Evolutionary conservation across 2,888 invertebrate genomes (phyloP).

Genomic region (Drosophila rellima): DNA sequence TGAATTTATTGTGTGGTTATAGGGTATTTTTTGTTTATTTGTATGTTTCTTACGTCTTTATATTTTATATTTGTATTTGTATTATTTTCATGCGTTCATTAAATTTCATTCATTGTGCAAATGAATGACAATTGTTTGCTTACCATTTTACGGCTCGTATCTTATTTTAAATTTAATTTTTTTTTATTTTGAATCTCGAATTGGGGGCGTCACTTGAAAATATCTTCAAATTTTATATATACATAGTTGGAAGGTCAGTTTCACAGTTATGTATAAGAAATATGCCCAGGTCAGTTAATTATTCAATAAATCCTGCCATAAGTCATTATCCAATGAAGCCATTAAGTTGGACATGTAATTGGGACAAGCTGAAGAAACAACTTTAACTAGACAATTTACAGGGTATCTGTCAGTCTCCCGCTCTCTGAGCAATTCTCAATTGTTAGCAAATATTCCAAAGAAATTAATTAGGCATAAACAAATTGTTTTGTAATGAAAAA

Average conservation of each 20-base stretch:
- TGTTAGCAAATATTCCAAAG: slow-evolving; percentile 19
- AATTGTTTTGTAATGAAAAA: slow-evolving; percentile 28
- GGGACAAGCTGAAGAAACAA: background rate
- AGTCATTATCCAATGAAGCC: background rate
- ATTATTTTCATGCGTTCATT: slow-evolving; percentile 57
- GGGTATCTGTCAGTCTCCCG: background rate
- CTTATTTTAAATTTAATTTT: slow-evolving; percentile 5
- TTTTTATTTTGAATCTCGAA: slow-evolving; percentile 20
- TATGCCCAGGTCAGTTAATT: background rate
- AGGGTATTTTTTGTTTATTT: background rate
- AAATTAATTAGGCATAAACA: slow-evolving; percentile 47
- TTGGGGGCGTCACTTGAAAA: slow-evolving; percentile 48
- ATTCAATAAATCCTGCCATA: slow-evolving; percentile 3
- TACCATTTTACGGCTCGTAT: slow-evolving; percentile 53
- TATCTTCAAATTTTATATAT: slow-evolving; percentile 9
- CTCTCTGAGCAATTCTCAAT: background rate
- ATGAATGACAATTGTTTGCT: slow-evolving; percentile 69
- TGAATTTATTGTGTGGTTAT: slow-evolving; percentile 22
- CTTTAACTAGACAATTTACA: background rate
- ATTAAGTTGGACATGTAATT: background rate
- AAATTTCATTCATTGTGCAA: slow-evolving; percentile 72
- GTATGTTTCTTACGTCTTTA: slow-evolving; percentile 15
- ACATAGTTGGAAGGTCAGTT: slow-evolving; percentile 7
- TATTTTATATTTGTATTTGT: slow-evolving; percentile 38
- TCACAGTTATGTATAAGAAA: background rate